Conservation (phyloP, 1,140 invertebrate genomes). For the Brachionus rubens region DNA sequence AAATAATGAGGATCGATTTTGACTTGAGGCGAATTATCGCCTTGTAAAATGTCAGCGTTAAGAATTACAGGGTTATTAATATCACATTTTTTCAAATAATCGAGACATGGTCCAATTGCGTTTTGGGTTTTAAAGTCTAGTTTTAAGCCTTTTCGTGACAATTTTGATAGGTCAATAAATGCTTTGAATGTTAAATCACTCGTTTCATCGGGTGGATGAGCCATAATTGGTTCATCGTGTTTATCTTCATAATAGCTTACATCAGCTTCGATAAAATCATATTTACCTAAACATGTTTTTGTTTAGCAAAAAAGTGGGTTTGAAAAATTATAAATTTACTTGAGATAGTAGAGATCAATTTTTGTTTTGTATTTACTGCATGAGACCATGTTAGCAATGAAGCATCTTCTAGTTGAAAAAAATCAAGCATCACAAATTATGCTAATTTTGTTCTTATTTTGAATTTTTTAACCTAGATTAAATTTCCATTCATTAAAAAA, state of each 20-base stretch:
- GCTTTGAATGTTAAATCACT: slow-evolving; percentile 36
- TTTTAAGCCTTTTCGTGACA: neutral
- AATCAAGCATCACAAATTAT: slow-evolving; percentile 14
- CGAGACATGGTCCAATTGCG: neutral
- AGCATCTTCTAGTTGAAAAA: slow-evolving; percentile 10
- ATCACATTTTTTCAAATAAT: neutral
- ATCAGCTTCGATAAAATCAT: slow-evolving; percentile 35
- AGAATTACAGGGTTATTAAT: slow-evolving; percentile 20
- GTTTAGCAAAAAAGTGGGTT: neutral
- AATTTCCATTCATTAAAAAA: neutral
- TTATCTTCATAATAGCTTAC: neutral
- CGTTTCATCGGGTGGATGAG: neutral
- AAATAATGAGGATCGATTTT: slow-evolving; percentile 15
- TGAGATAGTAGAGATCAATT: neutral
- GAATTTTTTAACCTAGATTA: neutral
- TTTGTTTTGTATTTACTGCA: slow-evolving; percentile 14
- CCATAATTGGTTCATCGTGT: slow-evolving; percentile 43
- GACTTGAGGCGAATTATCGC: neutral
- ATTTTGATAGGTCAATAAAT: neutral
- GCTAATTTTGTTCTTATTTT: neutral
- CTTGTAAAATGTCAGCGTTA: slow-evolving; percentile 40
- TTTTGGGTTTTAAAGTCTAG: slow-evolving; percentile 31
- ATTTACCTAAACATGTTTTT: neutral
- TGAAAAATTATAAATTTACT: slow-evolving; percentile 12
- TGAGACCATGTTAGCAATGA: slow-evolving; percentile 44